Conservation (phyloP, 1,140 invertebrate species). For the Ceratoteleas bidentatus region DNA sequence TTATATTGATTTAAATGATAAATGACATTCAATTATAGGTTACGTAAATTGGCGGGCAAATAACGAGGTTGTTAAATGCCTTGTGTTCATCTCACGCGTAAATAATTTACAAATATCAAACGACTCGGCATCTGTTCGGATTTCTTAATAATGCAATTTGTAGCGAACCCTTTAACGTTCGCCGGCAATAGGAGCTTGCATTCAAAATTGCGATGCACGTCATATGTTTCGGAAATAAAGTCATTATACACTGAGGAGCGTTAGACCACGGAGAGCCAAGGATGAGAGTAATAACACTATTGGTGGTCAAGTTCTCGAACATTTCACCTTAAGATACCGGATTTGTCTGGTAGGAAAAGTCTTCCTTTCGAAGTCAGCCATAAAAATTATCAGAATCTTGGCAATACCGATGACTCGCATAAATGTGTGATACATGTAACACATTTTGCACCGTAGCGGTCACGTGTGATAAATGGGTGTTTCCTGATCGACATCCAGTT, state of each 20-base stretch:
- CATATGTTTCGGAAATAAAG: not conserved
- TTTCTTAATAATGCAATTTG: not conserved
- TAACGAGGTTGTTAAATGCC: constrained; percentile 15
- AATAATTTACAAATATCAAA: not conserved
- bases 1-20: not conserved
- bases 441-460: too few relatives aligned
- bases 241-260: not conserved
- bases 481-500: too few relatives aligned
- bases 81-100: not conserved
- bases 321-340: too few relatives aligned
- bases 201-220: not conserved
- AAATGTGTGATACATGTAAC: too few relatives aligned
- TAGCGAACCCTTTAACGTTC: not conserved
- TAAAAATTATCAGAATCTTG: too few relatives aligned
- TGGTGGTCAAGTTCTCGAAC: too few relatives aligned
- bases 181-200: not conserved
- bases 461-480: too few relatives aligned
- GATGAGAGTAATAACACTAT: too few relatives aligned
- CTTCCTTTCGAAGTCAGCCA: too few relatives aligned
- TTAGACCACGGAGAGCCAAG: too few relatives aligned
- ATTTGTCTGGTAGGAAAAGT: too few relatives aligned
- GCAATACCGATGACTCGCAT: too few relatives aligned
- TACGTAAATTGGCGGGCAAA: constrained; percentile 4
- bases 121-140: not conserved
- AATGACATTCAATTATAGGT: constrained; percentile 2